Percentiles rank a stretch among this genome's conserved stretches.
These are phyloP conservation scores for Ibidorhyncha struthersii DNA, from an alignment of 2,113 vertebrate genomes.

Conservation along the genomic window DNA sequence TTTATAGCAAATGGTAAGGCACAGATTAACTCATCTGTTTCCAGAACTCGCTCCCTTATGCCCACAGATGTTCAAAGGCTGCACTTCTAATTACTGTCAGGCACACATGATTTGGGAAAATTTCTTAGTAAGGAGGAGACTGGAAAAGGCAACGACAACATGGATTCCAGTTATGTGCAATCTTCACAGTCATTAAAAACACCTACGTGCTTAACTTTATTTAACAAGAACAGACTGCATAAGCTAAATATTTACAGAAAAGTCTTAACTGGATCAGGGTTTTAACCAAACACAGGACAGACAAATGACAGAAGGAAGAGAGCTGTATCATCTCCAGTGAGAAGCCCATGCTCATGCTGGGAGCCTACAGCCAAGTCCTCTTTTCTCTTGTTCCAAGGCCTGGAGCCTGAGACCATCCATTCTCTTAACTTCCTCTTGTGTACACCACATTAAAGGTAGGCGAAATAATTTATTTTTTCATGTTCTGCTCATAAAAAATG, in stretches of 20 bases:
- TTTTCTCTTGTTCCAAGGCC: not conserved
- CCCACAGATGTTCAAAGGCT: not conserved
- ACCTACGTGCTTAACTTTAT: slow-evolving; percentile 34
- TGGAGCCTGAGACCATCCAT: not conserved
- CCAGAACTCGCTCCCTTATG: not conserved
- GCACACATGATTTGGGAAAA: not conserved
- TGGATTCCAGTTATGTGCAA: not conserved
- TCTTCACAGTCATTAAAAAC: slow-evolving; percentile 13
- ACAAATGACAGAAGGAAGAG: not conserved
- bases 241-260: slow-evolving; percentile 42
- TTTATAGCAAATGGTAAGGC: not conserved
- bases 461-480: not conserved
- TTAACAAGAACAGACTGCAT: slow-evolving; percentile 30
- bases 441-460: slow-evolving; percentile 8
- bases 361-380: not conserved
- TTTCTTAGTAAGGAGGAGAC: not conserved
- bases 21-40: not conserved
- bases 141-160: not conserved
- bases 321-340: not conserved
- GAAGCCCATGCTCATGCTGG: not conserved
- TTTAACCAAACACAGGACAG: slow-evolving; percentile 25
- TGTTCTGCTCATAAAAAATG: not conserved
- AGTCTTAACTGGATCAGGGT: slow-evolving; percentile 16
- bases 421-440: not conserved
- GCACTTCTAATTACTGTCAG: not conserved